phyloP scores from a whole-genome alignment of 1,140 invertebrate species.

The Hestina assimilis region DNA sequence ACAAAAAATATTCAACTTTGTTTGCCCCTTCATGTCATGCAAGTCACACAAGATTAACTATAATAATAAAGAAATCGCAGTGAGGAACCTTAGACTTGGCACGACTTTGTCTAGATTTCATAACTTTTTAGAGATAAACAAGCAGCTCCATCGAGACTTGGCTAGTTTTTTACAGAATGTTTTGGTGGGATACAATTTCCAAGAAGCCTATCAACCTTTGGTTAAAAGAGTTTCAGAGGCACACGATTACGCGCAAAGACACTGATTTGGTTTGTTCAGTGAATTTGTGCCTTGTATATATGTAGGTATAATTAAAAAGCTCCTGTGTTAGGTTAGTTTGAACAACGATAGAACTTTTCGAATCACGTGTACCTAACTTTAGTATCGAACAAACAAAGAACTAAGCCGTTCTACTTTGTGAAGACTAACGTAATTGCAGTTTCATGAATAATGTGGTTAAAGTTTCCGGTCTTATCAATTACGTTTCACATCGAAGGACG shows the following conservation, averaged over 20 bases:
- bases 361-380: slow-evolving; percentile 23
- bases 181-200: too few relatives aligned
- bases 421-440: too few relatives aligned
- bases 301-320: slow-evolving; percentile 30
- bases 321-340: slow-evolving; percentile 18
- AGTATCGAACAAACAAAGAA: slow-evolving; percentile 25
- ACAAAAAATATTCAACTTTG: too few relatives aligned
- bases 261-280: slow-evolving; percentile 47
- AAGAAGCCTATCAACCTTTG: slow-evolving; percentile 59
- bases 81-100: too few relatives aligned
- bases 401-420: slow-evolving; percentile 24
- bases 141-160: too few relatives aligned
- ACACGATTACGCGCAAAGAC: slow-evolving; percentile 52
- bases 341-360: slow-evolving; percentile 27
- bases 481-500: too few relatives aligned
- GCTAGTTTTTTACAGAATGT: too few relatives aligned
- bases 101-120: too few relatives aligned
- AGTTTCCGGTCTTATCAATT: slow-evolving; percentile 1
- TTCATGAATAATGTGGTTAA: slow-evolving; percentile 15
- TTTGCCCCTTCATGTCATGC: too few relatives aligned
- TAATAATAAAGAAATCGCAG: too few relatives aligned
- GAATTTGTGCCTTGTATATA: slow-evolving; percentile 29
- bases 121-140: too few relatives aligned
- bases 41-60: too few relatives aligned
- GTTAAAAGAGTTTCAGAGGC: slow-evolving; percentile 60